Evolutionary conservation across 2,888 invertebrate genomes (phyloP), one percentile per base, ranked within the genome.

Genomic region (Tetragonisca angustula): DNA sequence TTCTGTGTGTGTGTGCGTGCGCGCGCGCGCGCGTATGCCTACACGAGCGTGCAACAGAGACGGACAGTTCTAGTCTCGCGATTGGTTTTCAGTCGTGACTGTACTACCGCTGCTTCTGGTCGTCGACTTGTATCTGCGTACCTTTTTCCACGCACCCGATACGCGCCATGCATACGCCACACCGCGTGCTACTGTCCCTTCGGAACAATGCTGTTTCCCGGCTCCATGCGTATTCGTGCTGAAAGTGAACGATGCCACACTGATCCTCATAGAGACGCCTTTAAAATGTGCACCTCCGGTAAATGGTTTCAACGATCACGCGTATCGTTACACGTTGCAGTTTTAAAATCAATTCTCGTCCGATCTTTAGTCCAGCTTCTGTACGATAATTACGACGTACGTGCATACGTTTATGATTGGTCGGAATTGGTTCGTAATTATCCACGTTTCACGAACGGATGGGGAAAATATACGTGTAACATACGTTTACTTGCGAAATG

Each of bases 71-170:
- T 74, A 75, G 76, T 24, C 73, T 70, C n/a, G 64, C 56, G 76
- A 71, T 81, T 78, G 75, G 64, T 72, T 89, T 89, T 87, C 76
- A 77, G 62, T 21, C 73, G 69, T 32, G 87, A 88, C 87, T 90
- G 89, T 89, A 89, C 84, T 43, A 43, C 43, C 1, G 43, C 43
- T 75, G 84, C 89, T 84, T 87, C 89, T 89, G 88, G 89, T 88
- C 89, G 88, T 83, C 89, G 87, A 85, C 88, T 87, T 76, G 85
- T 76, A 83, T 83, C 83, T 82, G 59, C 69, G 70, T 81, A 71
- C 76, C 85, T 87, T 89, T 86, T 87, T 84, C 84, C 84, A 81
- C 87, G 83, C 86, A 81, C 64, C 62, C 81, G 79, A 81, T 78
- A 76, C 85, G 67, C 81, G 77, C 76, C 73, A 72, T 21, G 50